These are phyloP conservation scores for Phyto melanocephala DNA, from an alignment of 2,888 invertebrate species.

Conservation along the genomic window DNA sequence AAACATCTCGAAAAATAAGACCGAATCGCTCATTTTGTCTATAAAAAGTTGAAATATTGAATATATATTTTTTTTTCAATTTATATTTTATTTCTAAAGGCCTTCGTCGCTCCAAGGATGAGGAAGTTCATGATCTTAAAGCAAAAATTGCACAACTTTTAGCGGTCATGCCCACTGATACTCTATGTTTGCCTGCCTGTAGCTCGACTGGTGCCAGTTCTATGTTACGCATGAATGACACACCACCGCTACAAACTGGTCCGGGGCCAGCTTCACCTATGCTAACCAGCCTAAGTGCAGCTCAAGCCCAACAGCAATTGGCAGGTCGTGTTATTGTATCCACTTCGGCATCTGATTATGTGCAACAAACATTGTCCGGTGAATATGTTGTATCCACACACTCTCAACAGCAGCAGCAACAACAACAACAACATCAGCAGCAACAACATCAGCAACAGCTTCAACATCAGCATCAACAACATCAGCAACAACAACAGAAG, in stretches of 20 bases:
- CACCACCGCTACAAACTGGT: constrained; percentile 74
- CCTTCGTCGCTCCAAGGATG: constrained; percentile 90
- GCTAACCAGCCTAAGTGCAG: constrained; percentile 73
- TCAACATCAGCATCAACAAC: constrained; percentile 69
- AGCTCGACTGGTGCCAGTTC: constrained; percentile 80
- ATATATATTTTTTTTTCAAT: neutral
- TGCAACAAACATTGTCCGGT: constrained; percentile 69
- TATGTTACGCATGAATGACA: constrained; percentile 82
- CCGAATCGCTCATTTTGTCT: too few species aligned
- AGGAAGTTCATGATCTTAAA: constrained; percentile 94
- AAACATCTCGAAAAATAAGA: too few species aligned
- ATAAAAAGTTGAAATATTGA: too few species aligned
- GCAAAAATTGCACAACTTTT: constrained; percentile 94
- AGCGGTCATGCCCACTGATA: constrained; percentile 89
- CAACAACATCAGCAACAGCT: constrained; percentile 66
- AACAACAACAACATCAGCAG: constrained; percentile 68
- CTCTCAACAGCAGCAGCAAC: constrained; percentile 66
- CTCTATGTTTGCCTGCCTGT: constrained; percentile 81
- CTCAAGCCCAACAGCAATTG: constrained; percentile 68
- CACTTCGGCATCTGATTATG: constrained; percentile 65
- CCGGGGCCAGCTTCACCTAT: constrained; percentile 78
- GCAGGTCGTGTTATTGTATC: constrained; percentile 62
- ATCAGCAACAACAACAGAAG: constrained; percentile 66
- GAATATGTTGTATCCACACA: constrained; percentile 58
- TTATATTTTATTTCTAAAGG: constrained; percentile 79